Base-by-base conservation (phyloP, 2,113 vertebrate genomes). In the Manacus vitellinus region DNA sequence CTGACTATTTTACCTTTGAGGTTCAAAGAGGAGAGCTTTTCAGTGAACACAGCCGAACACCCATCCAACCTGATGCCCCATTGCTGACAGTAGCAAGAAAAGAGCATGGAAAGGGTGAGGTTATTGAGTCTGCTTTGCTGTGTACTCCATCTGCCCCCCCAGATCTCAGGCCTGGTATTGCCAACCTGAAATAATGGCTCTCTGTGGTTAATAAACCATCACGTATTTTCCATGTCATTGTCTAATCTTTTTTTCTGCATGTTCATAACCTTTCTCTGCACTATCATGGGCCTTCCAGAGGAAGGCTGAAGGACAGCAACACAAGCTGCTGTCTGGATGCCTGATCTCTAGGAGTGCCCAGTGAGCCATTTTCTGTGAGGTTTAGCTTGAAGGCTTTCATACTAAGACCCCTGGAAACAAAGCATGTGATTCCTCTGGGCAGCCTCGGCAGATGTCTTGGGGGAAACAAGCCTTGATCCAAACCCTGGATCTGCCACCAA, bases 11-110 rank as follows among this genome's bases (percentile, higher is more conserved):
- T 87, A 72, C 46, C 86, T 84, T 87, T 89, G 83, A 93, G 83
- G 58, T 89, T 96, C 77, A 86, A 88, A 86, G 82, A 73, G 76
- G 67, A 86, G 71, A 73, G 54, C 54, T 91, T 88, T 74, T 55
- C 43, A 54, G 46, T 49, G 91, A 94, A 59, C 85, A 92, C 90
- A 96, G 86, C 44, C 72, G 77, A 86, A 43, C 67, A 74, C 23
- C 43, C 47, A 59, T 28, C 76, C 80, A 92, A 37, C 39, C 73
- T 72, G 39, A 76, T 91, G 86, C 63, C 89, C 89, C 0, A 0
- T 43, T 39, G 58, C 80, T 87, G 66, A 67, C 23, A 77, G 82
- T 14, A 49, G 47, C 67, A 70, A 77, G 58, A n/a, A 62, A 89
- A 89, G 71, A 75, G 61, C 78, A 76, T n/a, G 46, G 39, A 61